Conservation (phyloP, 2,888 invertebrate species). For the Hyppa rectilinea region DNA sequence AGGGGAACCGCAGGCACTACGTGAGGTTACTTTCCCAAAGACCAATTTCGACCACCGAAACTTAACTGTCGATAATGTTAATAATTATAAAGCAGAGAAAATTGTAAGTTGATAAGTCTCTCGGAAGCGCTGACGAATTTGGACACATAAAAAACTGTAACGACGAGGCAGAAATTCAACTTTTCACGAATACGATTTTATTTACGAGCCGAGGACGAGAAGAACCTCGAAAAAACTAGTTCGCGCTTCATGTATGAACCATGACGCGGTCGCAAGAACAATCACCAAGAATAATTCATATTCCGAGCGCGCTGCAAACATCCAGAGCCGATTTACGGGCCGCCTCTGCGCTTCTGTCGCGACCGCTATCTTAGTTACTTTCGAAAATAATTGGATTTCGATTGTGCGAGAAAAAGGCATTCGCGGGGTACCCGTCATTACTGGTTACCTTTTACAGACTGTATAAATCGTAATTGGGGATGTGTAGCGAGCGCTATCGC, state of each 20-base stretch:
- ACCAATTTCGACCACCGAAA: slow-evolving; percentile 76
- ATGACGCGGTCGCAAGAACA: slow-evolving; percentile 89
- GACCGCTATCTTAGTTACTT: slow-evolving; percentile 87
- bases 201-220: slow-evolving; percentile 80
- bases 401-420: slow-evolving; percentile 87
- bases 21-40: slow-evolving; percentile 76
- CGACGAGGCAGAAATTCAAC: slow-evolving; percentile 77
- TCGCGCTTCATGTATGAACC: slow-evolving; percentile 91
- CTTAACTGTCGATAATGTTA: slow-evolving; percentile 80
- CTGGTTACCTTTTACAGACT: slow-evolving; percentile 87
- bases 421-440: slow-evolving; percentile 85
- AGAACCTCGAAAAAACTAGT: slow-evolving; percentile 86
- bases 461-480: slow-evolving; percentile 88
- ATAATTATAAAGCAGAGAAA: slow-evolving; percentile 81
- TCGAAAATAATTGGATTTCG: slow-evolving; percentile 90
- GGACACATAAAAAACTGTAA: slow-evolving; percentile 73
- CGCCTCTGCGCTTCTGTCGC: slow-evolving; percentile 82
- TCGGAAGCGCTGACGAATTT: slow-evolving; percentile 65
- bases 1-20: slow-evolving; percentile 76
- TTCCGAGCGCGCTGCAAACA: slow-evolving; percentile 89
- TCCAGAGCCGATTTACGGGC: slow-evolving; percentile 86
- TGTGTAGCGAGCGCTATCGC: slow-evolving; percentile 81
- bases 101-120: slow-evolving; percentile 74
- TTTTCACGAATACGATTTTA: slow-evolving; percentile 82
- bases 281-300: slow-evolving; percentile 90